phyloP scores from a whole-genome alignment of 2,113 vertebrate genomes.

The Aspidoscelis tigris region DNA sequence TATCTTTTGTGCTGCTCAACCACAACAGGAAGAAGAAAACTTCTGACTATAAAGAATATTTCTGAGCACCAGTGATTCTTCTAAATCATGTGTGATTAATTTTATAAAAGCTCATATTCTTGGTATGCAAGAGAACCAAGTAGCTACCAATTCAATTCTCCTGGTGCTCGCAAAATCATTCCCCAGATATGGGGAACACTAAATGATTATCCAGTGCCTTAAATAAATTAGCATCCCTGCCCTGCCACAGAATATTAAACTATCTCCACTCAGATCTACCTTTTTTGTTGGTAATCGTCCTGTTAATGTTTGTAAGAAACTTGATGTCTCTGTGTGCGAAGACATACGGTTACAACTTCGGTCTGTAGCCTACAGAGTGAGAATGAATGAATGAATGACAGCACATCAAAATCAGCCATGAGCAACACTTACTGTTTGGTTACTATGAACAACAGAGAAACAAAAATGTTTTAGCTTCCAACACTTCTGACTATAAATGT shows the following conservation, averaged over 20 bases:
- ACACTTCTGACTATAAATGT: conserved; percentile 46
- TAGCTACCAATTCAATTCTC: conserved; percentile 51
- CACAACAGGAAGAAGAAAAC: not conserved
- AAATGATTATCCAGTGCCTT: conserved; percentile 47
- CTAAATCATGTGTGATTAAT: conserved; percentile 3
- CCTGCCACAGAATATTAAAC: conserved; percentile 63
- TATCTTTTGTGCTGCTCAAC: not conserved
- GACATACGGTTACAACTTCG: conserved; percentile 99
- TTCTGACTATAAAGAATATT: too few relatives aligned
- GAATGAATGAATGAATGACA: conserved; percentile 95
- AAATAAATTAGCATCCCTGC: conserved; percentile 66
- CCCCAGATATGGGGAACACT: conserved; percentile 59
- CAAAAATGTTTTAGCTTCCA: conserved; percentile 50
- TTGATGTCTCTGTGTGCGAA: conserved; percentile 99
- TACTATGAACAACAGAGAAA: conserved; percentile 62
- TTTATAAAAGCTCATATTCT: conserved; percentile 43
- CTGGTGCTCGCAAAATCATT: conserved; percentile 38
- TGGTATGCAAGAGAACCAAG: conserved; percentile 51
- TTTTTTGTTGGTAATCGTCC: conserved; percentile 99
- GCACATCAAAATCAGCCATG: conserved; percentile 84
- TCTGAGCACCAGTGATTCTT: not conserved
- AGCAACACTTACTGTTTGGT: conserved; percentile 68
- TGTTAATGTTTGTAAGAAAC: conserved; percentile 99
- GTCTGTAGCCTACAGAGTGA: conserved; percentile 97
- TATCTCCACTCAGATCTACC: conserved; percentile 88